Evolutionary conservation across 2,797 vertebrate species (phyloP), one percentile per base, ranked within the genome.

Genomic region (Crossoptilon crossoptilon): DNA sequence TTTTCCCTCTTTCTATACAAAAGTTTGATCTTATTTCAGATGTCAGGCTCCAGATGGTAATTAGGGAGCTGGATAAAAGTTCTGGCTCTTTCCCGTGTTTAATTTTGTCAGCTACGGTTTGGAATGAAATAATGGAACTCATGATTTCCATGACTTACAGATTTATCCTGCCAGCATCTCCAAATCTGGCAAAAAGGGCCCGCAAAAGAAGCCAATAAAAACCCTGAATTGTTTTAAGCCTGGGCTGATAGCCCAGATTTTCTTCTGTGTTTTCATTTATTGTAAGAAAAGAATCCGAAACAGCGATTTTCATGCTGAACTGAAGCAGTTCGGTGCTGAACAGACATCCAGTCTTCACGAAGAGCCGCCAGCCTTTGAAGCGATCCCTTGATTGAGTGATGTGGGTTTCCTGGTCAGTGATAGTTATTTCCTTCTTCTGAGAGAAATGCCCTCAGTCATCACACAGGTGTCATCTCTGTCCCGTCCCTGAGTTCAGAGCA

Each of bases 131-230:
- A 21, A 23, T 74, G 89, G 58, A 93, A 91, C 63, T 91, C 39
- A 2, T 84, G 6, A 89, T 96, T 96, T 96, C 96, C 89, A 91
- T 88, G 95, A 93, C 67, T 95, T 91, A 87, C 63, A 78, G 79
- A 71, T 91, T 93, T 84, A 73, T 78, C 81, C 69, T 87, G 94
- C 94, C 95, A 95, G 59, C 53, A 80, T 81, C 83, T 87, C 15
- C 4, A 49, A 79, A 53, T 64, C 71, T 96, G 94, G 93, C 91
- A 91, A 22, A 35, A 75, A 68, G 14, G 2, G 3, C 19, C 44
- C 53, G 55, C 64, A 69, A 24, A 84, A 75, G 53, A 92, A 93
- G 96, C 94, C 94, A 95, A 91, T 43, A 93, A 95, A 94, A 92
- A 62, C 19, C 53, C 35, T 68, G 49, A 87, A 80, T 27, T 88